Evolutionary conservation across 2,888 invertebrate species (phyloP).

Genomic region (Steinernema scapterisci): DNA sequence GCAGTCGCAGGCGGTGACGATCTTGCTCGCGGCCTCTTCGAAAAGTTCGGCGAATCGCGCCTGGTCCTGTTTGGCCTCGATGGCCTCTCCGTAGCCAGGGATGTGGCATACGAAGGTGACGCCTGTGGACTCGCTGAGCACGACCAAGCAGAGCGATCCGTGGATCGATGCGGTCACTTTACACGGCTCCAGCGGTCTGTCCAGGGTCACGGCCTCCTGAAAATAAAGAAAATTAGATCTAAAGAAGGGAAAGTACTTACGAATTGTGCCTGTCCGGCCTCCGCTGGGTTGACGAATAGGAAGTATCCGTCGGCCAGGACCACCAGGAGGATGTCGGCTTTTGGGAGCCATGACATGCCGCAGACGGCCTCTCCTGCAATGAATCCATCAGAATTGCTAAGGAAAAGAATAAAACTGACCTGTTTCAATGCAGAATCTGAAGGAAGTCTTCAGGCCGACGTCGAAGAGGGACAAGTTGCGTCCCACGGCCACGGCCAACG

Average conservation of each 20-base stretch:
- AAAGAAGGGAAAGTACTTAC: not conserved
- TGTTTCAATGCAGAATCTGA: not conserved
- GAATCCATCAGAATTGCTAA: not conserved
- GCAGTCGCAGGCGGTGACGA: not conserved
- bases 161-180: constrained; percentile 2
- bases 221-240: not conserved
- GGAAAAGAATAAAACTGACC: not conserved
- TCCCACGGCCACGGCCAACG: not conserved
- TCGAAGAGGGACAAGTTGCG: not conserved
- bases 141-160: not conserved
- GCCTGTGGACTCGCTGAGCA: constrained; percentile 3
- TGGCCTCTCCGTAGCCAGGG: not conserved
- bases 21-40: not conserved
- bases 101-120: not conserved
- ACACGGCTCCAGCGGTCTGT: not conserved
- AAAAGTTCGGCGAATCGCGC: not conserved
- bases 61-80: not conserved
- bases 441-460: not conserved
- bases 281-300: not conserved
- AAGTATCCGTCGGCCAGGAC: not conserved
- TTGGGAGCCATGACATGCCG: not conserved
- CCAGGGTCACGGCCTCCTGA: not conserved
- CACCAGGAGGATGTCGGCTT: not conserved
- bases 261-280: not conserved
- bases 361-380: not conserved